Percentiles rank a stretch among this genome's conserved stretches.
Conservation (phyloP, 2,113 vertebrate species). For the Phaethon lepturus region DNA sequence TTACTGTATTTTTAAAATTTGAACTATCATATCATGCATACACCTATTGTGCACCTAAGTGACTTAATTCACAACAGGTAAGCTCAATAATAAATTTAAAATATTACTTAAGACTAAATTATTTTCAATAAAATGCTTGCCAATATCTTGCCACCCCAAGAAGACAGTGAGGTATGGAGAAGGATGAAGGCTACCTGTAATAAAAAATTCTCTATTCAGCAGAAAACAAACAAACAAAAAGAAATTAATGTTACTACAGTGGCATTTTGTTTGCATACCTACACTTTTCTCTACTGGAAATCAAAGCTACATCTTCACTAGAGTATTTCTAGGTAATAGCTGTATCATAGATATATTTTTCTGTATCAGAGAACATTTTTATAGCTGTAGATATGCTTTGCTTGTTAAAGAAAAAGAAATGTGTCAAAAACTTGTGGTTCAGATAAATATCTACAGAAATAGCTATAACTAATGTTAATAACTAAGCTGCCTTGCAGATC, state of each 20-base stretch:
- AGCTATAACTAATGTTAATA: conserved; percentile 80
- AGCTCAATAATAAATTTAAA: neutral
- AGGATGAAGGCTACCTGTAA: neutral
- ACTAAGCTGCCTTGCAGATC: conserved; percentile 77
- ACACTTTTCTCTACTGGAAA: conserved; percentile 36
- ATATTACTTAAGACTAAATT: neutral
- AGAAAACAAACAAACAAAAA: neutral
- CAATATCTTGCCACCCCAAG: neutral
- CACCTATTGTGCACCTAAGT: neutral
- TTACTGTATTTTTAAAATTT: neutral
- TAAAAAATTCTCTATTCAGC: neutral
- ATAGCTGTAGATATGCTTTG: conserved; percentile 68
- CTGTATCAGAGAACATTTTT: conserved; percentile 72
- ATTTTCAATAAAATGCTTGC: neutral
- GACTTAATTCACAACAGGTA: neutral
- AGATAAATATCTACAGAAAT: conserved; percentile 79
- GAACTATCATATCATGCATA: neutral
- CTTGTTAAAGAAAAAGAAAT: conserved; percentile 77
- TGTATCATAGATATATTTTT: conserved; percentile 70
- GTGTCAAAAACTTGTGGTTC: conserved; percentile 71
- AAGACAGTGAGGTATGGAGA: neutral
- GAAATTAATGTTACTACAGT: neutral
- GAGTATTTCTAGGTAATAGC: conserved; percentile 70
- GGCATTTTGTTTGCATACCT: conserved; percentile 47
- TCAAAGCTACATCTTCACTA: conserved; percentile 38